These are phyloP conservation scores for Callospermophilus lateralis DNA, from an alignment of 2,113 vertebrate genomes.

Conservation along the genomic window DNA sequence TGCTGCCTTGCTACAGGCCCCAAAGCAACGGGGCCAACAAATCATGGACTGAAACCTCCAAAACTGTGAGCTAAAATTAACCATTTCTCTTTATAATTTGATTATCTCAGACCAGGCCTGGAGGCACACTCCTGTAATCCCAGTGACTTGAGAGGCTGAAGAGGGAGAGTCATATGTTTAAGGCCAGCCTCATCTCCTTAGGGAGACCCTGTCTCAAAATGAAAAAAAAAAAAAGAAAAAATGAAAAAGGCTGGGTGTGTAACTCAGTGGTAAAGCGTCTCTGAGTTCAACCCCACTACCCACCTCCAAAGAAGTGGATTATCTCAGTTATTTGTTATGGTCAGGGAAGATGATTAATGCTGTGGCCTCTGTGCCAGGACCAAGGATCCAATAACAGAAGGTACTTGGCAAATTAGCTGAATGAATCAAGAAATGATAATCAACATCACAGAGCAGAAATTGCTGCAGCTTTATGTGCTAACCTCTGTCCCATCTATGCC, in stretches of 20 bases:
- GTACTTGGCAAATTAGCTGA: background rate
- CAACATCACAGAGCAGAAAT: background rate
- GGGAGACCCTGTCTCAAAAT: too few relatives aligned
- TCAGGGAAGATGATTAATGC: background rate
- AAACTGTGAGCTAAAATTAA: background rate
- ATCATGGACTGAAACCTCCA: background rate
- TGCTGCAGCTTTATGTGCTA: accelerated
- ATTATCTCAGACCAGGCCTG: background rate
- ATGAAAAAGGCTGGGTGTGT: too few relatives aligned
- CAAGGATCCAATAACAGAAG: background rate
- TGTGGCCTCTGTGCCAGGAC: background rate
- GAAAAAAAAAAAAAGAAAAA: too few relatives aligned
- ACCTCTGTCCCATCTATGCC: background rate
- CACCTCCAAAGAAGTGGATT: background rate
- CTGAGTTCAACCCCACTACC: too few relatives aligned
- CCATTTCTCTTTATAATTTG: background rate
- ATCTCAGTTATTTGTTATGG: background rate
- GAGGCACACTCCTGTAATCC: too few relatives aligned
- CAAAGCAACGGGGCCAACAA: background rate
- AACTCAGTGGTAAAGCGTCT: too few relatives aligned
- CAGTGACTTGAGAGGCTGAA: too few relatives aligned
- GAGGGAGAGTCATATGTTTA: too few relatives aligned
- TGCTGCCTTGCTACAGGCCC: background rate
- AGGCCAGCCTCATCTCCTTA: too few relatives aligned
- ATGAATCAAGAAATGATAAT: background rate